A percentile compares a stretch with the other conserved stretches of the same genome.
Conservation (phyloP, 2,113 vertebrate genomes). For the Carettochelys insculpta region DNA sequence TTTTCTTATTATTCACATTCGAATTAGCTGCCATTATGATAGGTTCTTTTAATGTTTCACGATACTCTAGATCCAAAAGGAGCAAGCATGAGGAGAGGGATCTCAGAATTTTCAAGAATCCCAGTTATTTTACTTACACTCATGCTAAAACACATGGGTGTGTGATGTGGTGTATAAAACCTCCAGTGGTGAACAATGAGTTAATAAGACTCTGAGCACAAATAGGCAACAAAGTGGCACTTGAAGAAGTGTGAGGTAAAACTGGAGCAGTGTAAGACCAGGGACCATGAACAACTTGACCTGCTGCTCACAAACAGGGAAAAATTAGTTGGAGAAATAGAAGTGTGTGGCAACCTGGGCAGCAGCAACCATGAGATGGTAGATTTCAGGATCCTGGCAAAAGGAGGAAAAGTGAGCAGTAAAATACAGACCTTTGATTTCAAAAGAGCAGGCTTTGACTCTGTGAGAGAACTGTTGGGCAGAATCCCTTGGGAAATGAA, state of each 20-base stretch:
- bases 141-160: not conserved
- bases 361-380: too few relatives aligned
- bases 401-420: too few relatives aligned
- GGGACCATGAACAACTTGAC: too few relatives aligned
- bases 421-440: too few relatives aligned
- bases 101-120: accelerated
- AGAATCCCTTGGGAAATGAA: too few relatives aligned
- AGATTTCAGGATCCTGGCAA: too few relatives aligned
- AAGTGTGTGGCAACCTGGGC: too few relatives aligned
- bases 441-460: too few relatives aligned
- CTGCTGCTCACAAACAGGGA: too few relatives aligned
- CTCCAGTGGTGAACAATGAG: not conserved
- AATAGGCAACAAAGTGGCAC: not conserved
- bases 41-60: not conserved
- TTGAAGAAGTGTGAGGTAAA: not conserved
- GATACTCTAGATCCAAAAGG: not conserved
- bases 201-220: not conserved
- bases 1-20: constrained; percentile 24
- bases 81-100: not conserved
- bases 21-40: constrained; percentile 42
- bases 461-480: too few relatives aligned
- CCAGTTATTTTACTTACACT: not conserved
- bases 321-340: too few relatives aligned
- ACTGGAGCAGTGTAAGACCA: too few relatives aligned
- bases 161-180: not conserved